These are phyloP conservation scores for Cheilosia soror DNA, from an alignment of 2,888 invertebrate genomes.

Conservation along the genomic window DNA sequence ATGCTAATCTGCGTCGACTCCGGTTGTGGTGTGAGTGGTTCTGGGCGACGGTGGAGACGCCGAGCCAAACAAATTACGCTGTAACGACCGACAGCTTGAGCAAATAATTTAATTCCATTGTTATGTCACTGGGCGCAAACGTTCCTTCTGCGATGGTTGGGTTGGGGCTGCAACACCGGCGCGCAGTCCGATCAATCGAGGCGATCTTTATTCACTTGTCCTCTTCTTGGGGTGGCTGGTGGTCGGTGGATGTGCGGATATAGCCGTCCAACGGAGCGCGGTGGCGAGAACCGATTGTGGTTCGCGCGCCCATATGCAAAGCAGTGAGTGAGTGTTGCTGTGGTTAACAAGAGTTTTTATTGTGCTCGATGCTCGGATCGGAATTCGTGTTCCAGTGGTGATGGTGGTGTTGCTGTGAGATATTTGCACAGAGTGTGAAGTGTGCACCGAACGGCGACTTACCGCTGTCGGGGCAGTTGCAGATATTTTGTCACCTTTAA, in stretches of 20 bases:
- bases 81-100: slow-evolving; percentile 74
- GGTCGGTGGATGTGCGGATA: slow-evolving; percentile 17
- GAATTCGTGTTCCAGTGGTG: slow-evolving; percentile 55
- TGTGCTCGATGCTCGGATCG: slow-evolving; percentile 33
- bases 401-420: slow-evolving; percentile 64
- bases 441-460: slow-evolving; percentile 29
- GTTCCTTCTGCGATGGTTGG: slow-evolving; percentile 28
- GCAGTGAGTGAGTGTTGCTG: slow-evolving; percentile 62
- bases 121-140: slow-evolving; percentile 71
- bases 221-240: slow-evolving; percentile 33
- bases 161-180: slow-evolving; percentile 19
- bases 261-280: slow-evolving; percentile 7
- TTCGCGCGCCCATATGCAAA: slow-evolving; percentile 60
- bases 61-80: slow-evolving; percentile 72
- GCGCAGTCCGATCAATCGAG: slow-evolving; percentile 68
- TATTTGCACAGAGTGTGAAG: slow-evolving; percentile 62
- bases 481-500: slow-evolving; percentile 72
- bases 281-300: slow-evolving; percentile 24
- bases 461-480: slow-evolving; percentile 62
- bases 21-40: slow-evolving; percentile 21
- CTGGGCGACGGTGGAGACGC: slow-evolving; percentile 56
- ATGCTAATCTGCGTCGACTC: slow-evolving; percentile 63
- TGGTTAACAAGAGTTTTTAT: slow-evolving; percentile 73
- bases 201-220: slow-evolving; percentile 73
- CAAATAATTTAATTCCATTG: slow-evolving; percentile 76